A percentile compares a stretch with the other conserved stretches of the same genome.
These are phyloP conservation scores for Galleria mellonella DNA, from an alignment of 1,140 invertebrate species.

Conservation along the genomic window DNA sequence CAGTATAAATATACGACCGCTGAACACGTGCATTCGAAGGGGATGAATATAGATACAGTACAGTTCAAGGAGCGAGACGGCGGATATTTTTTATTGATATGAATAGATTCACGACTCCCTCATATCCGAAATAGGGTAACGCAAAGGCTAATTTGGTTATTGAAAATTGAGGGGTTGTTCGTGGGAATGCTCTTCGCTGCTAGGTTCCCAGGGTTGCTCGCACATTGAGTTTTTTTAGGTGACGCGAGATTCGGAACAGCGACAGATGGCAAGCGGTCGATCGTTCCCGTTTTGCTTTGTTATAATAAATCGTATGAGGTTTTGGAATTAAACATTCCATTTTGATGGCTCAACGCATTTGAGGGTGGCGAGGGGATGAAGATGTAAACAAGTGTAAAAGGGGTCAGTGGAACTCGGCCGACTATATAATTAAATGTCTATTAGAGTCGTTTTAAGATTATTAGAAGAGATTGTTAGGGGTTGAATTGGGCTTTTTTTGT, in stretches of 20 bases:
- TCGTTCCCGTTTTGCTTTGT: conserved; percentile 62
- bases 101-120: conserved; percentile 73
- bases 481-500: conserved; percentile 41
- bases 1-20: conserved; percentile 56
- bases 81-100: conserved; percentile 65
- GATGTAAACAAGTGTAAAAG: conserved; percentile 74
- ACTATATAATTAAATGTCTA: conserved; percentile 68
- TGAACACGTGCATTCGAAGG: conserved; percentile 72
- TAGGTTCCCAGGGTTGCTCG: conserved; percentile 71
- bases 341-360: conserved; percentile 63
- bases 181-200: conserved; percentile 66
- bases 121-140: conserved; percentile 73
- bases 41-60: conserved; percentile 44
- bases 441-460: conserved; percentile 62
- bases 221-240: conserved; percentile 68
- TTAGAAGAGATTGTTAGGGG: conserved; percentile 54
- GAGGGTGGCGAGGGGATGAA: conserved; percentile 54
- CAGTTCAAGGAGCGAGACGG: conserved; percentile 32
- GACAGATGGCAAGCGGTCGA: conserved; percentile 69
- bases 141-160: conserved; percentile 75
- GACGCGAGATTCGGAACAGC: conserved; percentile 63
- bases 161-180: conserved; percentile 73
- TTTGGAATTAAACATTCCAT: conserved; percentile 71
- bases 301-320: conserved; percentile 69
- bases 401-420: conserved; percentile 64